These are phyloP conservation scores for Tenualosa ilisha DNA, from an alignment of 2,797 vertebrate genomes.

Conservation along the genomic window DNA sequence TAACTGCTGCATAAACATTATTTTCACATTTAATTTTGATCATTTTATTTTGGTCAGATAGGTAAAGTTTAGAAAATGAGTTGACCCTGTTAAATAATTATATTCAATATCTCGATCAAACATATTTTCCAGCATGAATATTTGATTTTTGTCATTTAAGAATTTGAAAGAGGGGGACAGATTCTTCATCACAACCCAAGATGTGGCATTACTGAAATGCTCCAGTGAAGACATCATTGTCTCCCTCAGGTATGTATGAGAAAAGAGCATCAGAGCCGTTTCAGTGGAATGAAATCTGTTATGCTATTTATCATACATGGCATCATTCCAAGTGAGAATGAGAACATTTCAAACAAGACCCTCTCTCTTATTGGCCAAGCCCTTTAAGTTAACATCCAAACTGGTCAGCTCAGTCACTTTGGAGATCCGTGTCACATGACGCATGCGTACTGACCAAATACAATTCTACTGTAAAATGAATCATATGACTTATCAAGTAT, in stretches of 20 bases:
- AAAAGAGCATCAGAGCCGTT: too few species aligned
- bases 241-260: conserved; percentile 74
- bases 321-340: not conserved
- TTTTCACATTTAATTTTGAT: too few species aligned
- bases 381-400: not conserved
- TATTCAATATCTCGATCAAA: too few species aligned
- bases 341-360: not conserved
- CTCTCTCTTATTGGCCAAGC: not conserved
- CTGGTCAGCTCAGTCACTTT: not conserved
- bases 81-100: too few species aligned
- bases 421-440: not conserved
- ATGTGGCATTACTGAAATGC: conserved; percentile 75
- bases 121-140: too few species aligned
- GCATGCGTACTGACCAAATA: not conserved
- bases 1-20: too few species aligned
- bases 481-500: not conserved
- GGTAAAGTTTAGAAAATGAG: too few species aligned
- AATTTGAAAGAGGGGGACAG: conserved; percentile 78
- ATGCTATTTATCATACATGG: not conserved
- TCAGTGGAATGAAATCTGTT: too few species aligned
- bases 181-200: conserved; percentile 78
- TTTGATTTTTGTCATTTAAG: conserved; percentile 57
- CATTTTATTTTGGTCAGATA: too few species aligned
- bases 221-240: conserved; percentile 70
- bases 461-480: not conserved